Evolutionary conservation across 2,888 invertebrate genomes (phyloP), one percentile per base, ranked within the genome.

Genomic region (Drosophila heteroneura): DNA sequence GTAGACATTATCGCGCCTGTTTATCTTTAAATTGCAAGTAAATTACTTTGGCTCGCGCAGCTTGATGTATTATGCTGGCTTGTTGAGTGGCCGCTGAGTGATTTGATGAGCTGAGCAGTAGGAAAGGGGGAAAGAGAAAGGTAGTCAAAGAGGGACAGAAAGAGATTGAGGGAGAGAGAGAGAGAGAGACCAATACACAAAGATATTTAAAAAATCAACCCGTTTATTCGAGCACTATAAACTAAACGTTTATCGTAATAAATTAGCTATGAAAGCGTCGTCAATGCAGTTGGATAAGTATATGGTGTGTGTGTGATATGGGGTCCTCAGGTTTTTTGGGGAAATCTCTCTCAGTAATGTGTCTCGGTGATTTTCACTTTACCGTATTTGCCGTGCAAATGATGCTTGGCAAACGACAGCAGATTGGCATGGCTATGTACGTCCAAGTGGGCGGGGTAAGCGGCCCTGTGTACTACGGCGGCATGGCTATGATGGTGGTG

Each of bases 281-380:
- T 73, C 70, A 66, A 69, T 65, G 72, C 74, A 76, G 57, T 79
- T 78, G 70, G 71, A 74, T 81, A 54, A 69, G 62, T 76, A 71
- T 57, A 72, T 72, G 58, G 71, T 54, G 62, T 49, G 70, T 69
- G 66, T 62, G 54, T 58, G 57, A 63, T 59, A 35, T 10, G 28
- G 41, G 30, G 69, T 63, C 47, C 26, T 47, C 26, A 39, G 28
- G 41, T n/a, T n/a, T 39, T 19, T 51, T 61, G 73, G 70, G 82
- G 91, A 87, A 89, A 91, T 92, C 89, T 88, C 82, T 87, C 82
- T 90, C 86, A 92, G 80, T 92, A 93, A 92, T 92, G 93, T 67
- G 89, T 93, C 88, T 93, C 93, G 70, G 87, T 91, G 81, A 93
- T 92, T 83, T 84, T 89, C 70, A 93, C 89, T 76, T 93, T 93